A percentile compares a stretch with the other conserved stretches of the same genome.
Evolutionary conservation across 2,113 vertebrate species (phyloP).

Genomic region (Neotoma lepida): DNA sequence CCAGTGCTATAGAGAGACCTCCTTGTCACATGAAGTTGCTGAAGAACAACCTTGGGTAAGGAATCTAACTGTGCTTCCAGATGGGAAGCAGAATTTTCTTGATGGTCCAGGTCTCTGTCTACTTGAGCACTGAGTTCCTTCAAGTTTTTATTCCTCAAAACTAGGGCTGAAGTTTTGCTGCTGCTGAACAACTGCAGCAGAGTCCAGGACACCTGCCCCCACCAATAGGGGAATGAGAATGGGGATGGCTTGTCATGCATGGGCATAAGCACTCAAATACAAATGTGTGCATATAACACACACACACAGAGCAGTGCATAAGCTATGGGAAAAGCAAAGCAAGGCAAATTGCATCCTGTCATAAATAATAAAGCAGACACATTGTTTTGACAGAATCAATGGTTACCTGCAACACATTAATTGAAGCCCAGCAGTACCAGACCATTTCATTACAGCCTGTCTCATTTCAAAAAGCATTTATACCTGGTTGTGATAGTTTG

Average conservation of each 20-base stretch:
- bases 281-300: neutral
- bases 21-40: neutral
- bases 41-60: neutral
- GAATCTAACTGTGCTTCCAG: neutral
- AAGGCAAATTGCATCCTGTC: slow-evolving; percentile 31
- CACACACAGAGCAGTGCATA: neutral
- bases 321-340: neutral
- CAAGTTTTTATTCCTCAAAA: neutral
- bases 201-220: neutral
- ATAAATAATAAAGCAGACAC: neutral
- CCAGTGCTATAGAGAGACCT: neutral
- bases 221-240: neutral
- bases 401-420: neutral
- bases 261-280: neutral
- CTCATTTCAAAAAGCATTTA: neutral
- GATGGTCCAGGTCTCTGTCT: neutral
- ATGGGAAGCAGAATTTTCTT: neutral
- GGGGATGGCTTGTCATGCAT: neutral
- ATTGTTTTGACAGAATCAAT: neutral
- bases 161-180: neutral
- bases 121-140: neutral
- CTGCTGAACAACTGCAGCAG: neutral
- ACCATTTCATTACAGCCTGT: neutral
- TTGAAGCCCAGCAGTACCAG: neutral
- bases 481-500: neutral